Conservation (phyloP, 2,888 invertebrate genomes). For the Caenorhabditis becei region DNA sequence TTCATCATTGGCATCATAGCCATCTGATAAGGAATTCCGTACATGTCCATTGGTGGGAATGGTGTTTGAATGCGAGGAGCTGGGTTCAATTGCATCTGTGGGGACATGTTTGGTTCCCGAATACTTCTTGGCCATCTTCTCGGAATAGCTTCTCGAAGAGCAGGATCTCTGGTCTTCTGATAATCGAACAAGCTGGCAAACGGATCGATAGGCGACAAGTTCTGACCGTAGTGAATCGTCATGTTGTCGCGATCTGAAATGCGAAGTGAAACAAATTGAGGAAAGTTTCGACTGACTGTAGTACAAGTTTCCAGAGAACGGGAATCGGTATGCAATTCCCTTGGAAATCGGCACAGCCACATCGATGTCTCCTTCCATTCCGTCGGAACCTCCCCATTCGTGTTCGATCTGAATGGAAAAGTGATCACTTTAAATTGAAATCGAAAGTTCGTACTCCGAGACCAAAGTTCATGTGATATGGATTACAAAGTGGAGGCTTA, state of each 20-base stretch:
- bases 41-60: constrained; percentile 1
- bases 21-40: constrained; percentile 37
- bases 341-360: constrained; percentile 75
- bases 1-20: constrained; percentile 38
- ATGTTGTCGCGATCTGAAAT: constrained; percentile 73
- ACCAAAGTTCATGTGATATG: constrained; percentile 70
- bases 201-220: constrained; percentile 74
- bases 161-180: constrained; percentile 65
- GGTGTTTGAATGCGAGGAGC: too few relatives aligned
- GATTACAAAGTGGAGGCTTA: constrained; percentile 73
- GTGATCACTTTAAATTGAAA: not conserved
- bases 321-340: constrained; percentile 74
- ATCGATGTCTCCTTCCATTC: constrained; percentile 75
- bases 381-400: constrained; percentile 72
- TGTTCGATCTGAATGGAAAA: constrained; percentile 68
- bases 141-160: constrained; percentile 43
- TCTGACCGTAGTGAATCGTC: constrained; percentile 75
- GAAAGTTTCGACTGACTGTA: constrained; percentile 57
- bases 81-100: not conserved
- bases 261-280: not conserved
- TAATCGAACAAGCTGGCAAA: constrained; percentile 71
- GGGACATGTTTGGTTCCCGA: not conserved
- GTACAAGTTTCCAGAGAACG: constrained; percentile 76
- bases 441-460: constrained; percentile 65
- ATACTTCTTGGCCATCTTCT: constrained; percentile 54